Conservation (phyloP, 2,888 invertebrate species). For the Trissolcus brochymenae region DNA sequence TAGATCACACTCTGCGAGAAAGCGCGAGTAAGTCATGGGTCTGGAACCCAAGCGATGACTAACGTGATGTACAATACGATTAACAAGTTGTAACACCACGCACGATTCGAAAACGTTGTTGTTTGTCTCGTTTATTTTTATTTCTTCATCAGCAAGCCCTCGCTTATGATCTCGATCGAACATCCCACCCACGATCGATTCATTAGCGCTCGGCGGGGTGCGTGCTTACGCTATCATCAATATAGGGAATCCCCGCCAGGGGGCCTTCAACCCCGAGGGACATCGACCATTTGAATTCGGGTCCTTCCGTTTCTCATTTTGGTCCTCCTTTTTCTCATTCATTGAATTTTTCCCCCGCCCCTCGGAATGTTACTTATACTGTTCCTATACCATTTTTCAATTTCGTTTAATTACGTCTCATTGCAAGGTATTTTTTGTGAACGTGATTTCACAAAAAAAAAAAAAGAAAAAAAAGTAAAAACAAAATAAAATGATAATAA, state of each 20-base stretch:
- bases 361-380: background rate
- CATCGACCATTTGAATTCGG: conserved; percentile 48
- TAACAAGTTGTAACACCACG: conserved; percentile 51
- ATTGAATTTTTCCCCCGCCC: too few relatives aligned
- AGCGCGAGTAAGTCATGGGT: conserved; percentile 26
- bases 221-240: conserved; percentile 70
- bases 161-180: conserved; percentile 58
- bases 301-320: conserved; percentile 32
- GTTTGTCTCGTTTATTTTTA: conserved; percentile 36
- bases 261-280: conserved; percentile 58
- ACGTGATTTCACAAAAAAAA: background rate
- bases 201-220: conserved; percentile 74
- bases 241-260: conserved; percentile 67
- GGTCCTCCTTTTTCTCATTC: conserved; percentile 12
- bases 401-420: background rate
- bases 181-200: conserved; percentile 74
- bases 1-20: conserved; percentile 27
- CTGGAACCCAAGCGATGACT: conserved; percentile 14
- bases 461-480: background rate
- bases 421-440: background rate
- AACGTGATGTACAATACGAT: conserved; percentile 27
- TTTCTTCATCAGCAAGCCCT: conserved; percentile 45
- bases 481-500: background rate
- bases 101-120: conserved; percentile 31
- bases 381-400: too few relatives aligned